Base-by-base conservation (phyloP, 64 coral and sea anemone species). In the Cladopsammia gracilis region DNA sequence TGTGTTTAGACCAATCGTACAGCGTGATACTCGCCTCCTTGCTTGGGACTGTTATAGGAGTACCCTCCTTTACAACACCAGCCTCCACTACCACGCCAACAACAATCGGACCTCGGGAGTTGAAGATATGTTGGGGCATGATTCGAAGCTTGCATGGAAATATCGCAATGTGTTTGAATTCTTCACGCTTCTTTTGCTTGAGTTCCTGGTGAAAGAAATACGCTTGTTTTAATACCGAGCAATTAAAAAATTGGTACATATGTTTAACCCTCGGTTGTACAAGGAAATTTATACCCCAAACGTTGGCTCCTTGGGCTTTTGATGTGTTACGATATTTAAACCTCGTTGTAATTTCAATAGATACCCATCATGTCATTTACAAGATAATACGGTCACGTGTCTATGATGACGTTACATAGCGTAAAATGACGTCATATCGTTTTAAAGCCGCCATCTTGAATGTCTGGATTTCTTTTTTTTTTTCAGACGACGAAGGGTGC, bases 131-230 rank as follows among this genome's bases (percentile, higher is more conserved):
- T 20, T 98, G 93, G 8, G 96, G 90, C n/a, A 98, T 26, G 43
- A 98, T 70, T n/a, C 96, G 96, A 48, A 98, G 93, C 66, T 98
- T 98, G 58, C 96, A 98, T 2, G 96, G 96, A 86, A 98, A 98
- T 62, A 98, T 85, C 15, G 96, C 96, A 49, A 98, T 92, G 25
- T 94, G 68, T 79, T 79, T 92, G 83, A 98, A 98, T 79, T 98
- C 97, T 22, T 98, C 97, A 7, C 94, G 94, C 61, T 96, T 98
- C 83, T 98, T 98, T 74, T 89, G 95, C 82, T 98, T 98, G 47
- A 95, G 77, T 62, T 98, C 97, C 97, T 98, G n/a, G 23, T 19
- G 56, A 74, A 22, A 57, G 10, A 46, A 16, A 83, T 54, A 8
- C 77, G 22, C 6, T 46, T 19, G 26, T 51, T 78, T 25, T 6